Conservation (phyloP, 1,140 invertebrate genomes). For the Temnothorax nylanderi region DNA sequence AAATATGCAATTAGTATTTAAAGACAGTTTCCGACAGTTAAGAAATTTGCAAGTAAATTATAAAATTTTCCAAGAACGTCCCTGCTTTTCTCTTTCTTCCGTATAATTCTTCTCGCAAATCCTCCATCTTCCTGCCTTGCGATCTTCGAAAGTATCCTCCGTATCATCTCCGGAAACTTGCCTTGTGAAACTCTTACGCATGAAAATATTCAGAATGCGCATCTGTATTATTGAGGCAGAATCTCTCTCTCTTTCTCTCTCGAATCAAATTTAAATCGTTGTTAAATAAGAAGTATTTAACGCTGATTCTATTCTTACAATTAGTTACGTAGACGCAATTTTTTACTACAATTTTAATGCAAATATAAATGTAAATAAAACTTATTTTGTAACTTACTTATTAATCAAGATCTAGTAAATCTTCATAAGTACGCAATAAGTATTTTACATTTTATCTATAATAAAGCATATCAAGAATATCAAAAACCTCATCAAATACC, state of each 20-base stretch:
- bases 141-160: slow-evolving; percentile 22
- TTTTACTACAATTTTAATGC: too few species aligned
- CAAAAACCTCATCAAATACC: too few species aligned
- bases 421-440: too few species aligned
- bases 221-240: not conserved
- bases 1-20: slow-evolving; percentile 37
- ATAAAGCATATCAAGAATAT: too few species aligned
- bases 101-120: slow-evolving; percentile 35
- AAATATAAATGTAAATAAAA: not conserved
- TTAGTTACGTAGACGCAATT: too few species aligned
- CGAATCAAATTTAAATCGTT: not conserved
- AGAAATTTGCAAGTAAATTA: slow-evolving; percentile 55
- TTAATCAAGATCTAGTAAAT: too few species aligned
- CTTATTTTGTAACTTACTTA: not conserved
- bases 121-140: not conserved
- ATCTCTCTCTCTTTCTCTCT: not conserved
- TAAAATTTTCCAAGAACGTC: slow-evolving; percentile 23
- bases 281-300: not conserved
- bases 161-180: slow-evolving; percentile 24
- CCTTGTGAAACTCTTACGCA: not conserved
- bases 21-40: slow-evolving; percentile 26
- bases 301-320: too few species aligned
- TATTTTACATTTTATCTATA: too few species aligned
- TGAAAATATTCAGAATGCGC: slow-evolving; percentile 25
- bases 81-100: not conserved